These are phyloP conservation scores for Silurus aristotelis DNA, from an alignment of 2,797 vertebrate genomes.

Conservation along the genomic window DNA sequence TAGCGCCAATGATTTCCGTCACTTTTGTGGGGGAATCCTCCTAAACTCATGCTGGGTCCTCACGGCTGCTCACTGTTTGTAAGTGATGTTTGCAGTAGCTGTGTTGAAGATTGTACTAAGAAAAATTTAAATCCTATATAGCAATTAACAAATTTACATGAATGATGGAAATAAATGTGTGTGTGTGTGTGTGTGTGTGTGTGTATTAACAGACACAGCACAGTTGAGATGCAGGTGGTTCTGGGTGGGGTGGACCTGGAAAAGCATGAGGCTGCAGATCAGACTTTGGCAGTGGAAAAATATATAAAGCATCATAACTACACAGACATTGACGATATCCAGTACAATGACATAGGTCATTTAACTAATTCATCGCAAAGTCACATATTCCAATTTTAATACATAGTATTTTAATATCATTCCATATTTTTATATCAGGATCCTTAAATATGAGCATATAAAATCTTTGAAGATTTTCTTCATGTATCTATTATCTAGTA, in stretches of 20 bases:
- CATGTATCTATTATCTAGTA: not conserved
- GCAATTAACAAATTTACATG: not conserved
- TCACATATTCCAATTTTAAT: not conserved
- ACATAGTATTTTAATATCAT: not conserved
- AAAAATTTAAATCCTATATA: no score
- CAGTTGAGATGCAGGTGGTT: slow-evolving; percentile 65
- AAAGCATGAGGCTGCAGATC: slow-evolving; percentile 73
- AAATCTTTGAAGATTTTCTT: not conserved
- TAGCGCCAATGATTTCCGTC: slow-evolving; percentile 48
- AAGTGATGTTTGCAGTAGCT: slow-evolving; percentile 23
- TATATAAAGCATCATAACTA: slow-evolving; percentile 74
- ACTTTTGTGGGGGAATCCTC: slow-evolving; percentile 82
- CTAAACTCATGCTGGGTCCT: slow-evolving; percentile 88
- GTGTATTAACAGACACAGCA: slow-evolving; percentile 20
- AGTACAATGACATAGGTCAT: slow-evolving; percentile 81
- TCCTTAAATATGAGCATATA: not conserved
- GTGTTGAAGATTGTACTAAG: not conserved
- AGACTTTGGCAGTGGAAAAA: slow-evolving; percentile 77
- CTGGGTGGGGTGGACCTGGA: slow-evolving; percentile 78
- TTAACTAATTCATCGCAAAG: not conserved
- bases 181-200: not conserved
- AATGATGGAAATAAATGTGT: not conserved
- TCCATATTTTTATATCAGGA: not conserved
- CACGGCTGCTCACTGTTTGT: slow-evolving; percentile 87
- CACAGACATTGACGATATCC: slow-evolving; percentile 16